Evolutionary conservation across 2,113 vertebrate species (phyloP), one percentile per base, ranked within the genome.

Genomic region (Tachycineta bicolor): DNA sequence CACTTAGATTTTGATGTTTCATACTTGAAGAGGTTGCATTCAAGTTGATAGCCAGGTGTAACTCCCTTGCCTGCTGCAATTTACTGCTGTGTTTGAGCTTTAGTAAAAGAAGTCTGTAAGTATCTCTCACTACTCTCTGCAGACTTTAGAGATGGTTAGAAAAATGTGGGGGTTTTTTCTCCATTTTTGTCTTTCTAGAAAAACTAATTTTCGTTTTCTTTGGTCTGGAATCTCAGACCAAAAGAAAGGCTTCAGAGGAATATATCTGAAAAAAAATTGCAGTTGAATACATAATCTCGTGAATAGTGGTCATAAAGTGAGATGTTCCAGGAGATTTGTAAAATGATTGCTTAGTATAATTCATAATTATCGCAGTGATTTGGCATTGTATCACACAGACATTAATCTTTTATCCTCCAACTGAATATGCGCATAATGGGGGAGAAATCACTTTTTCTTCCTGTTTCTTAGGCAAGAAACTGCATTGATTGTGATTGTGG

Each of bases 351-450:
- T 73, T 84, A 24, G 13, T 50, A n/a, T 82, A 87, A 83, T 93
- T 83, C 33, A 41, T 87, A 88, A 88, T 96, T 90, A 87, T 74
- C 79, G 53, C n/a, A 31, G 5, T 86, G 52, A 89, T 91, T 84
- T 91, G 55, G 65, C 58, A 62, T 84, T 79, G 44, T 60, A 64
- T 74, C 70, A 50, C 52, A 33, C 28, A 63, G 89, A 49, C 53
- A 77, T 96, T 68, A 75, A 53, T 92, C 68, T 86, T 88, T 70
- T 76, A 29, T 97, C n/a, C 58, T 74, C 22, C 41, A 78, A n/a
- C 14, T 55, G 17, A 84, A 33, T 63, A 44, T 44, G 14, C 41
- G n/a, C 2, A 0, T 79, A 24, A 17, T 49, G 14, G 55, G 28
- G 23, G 47, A 59, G 14, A 24, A 89, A 43, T 58, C 2, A 17